Evolutionary conservation across 2,797 vertebrate species (phyloP).

Genomic region (Gambelia wislizenii): DNA sequence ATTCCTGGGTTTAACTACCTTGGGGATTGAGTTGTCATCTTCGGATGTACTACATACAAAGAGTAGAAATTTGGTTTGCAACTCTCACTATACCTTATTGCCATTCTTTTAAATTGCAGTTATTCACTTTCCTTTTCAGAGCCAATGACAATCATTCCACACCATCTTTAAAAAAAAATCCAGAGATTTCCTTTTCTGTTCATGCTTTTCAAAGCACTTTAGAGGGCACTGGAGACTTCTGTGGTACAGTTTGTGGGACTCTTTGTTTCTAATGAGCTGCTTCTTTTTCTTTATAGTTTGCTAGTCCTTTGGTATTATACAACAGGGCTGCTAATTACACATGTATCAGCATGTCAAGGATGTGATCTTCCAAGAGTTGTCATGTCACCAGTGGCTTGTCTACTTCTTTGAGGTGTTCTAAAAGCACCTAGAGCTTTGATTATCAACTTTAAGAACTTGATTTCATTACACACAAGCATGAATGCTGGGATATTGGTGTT

Average conservation of each 20-base stretch:
- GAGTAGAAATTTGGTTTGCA: neutral
- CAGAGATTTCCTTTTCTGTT: neutral
- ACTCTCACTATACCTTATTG: neutral
- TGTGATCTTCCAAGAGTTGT: neutral
- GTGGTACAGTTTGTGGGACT: neutral
- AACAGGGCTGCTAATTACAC: conserved; percentile 6
- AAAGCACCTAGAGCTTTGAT: neutral
- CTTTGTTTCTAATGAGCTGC: neutral
- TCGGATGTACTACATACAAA: neutral
- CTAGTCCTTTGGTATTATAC: neutral
- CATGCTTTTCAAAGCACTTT: conserved; percentile 10
- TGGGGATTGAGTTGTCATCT: neutral
- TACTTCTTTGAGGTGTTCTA: neutral
- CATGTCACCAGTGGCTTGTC: neutral
- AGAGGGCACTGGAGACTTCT: neutral
- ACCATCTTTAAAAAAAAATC: neutral
- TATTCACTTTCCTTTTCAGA: neutral
- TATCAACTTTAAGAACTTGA: too few species aligned
- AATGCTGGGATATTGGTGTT: neutral
- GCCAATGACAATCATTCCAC: neutral
- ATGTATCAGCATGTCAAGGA: conserved; percentile 2
- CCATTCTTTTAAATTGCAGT: neutral
- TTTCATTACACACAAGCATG: neutral
- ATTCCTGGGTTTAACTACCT: neutral
- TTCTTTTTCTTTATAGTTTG: neutral